Conservation (phyloP, 2,797 vertebrate genomes). For the Pipistrellus pygmaeus region DNA sequence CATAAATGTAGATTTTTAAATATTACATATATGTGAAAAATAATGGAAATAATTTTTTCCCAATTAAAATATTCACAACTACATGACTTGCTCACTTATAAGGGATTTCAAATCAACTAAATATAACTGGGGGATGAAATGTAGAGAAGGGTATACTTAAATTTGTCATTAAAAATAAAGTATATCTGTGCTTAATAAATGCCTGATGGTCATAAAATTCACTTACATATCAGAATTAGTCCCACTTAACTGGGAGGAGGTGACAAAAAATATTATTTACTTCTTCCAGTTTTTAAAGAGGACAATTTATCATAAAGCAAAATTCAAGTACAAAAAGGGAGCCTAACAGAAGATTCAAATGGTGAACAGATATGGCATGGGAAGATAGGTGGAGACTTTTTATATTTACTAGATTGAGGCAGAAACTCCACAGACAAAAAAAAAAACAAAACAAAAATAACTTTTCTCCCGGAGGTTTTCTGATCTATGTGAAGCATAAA, state of each 20-base stretch:
- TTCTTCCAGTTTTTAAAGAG: slow-evolving; percentile 23
- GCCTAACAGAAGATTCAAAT: background rate
- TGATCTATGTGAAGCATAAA: background rate
- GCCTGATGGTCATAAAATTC: background rate
- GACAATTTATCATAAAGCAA: slow-evolving; percentile 22
- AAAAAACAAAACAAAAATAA: background rate
- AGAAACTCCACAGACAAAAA: background rate
- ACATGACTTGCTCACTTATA: background rate
- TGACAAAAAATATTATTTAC: slow-evolving; percentile 32
- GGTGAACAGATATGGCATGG: background rate
- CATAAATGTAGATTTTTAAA: slow-evolving; percentile 14
- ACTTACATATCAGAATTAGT: slow-evolving; percentile 4
- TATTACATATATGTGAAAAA: slow-evolving; percentile 21
- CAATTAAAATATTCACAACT: slow-evolving; percentile 36
- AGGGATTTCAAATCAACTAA: slow-evolving; percentile 50
- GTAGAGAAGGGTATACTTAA: background rate
- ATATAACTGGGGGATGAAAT: background rate
- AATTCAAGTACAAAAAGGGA: slow-evolving; percentile 24
- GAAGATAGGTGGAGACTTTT: background rate
- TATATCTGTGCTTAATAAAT: background rate
- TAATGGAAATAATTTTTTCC: slow-evolving; percentile 25
- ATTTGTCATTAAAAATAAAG: slow-evolving; percentile 27
- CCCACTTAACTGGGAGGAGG: background rate
- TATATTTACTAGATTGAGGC: background rate
- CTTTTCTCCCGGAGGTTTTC: slow-evolving; percentile 3